Evolutionary conservation across 2,888 invertebrate genomes (phyloP).

Genomic region (Catocala sponsa): DNA sequence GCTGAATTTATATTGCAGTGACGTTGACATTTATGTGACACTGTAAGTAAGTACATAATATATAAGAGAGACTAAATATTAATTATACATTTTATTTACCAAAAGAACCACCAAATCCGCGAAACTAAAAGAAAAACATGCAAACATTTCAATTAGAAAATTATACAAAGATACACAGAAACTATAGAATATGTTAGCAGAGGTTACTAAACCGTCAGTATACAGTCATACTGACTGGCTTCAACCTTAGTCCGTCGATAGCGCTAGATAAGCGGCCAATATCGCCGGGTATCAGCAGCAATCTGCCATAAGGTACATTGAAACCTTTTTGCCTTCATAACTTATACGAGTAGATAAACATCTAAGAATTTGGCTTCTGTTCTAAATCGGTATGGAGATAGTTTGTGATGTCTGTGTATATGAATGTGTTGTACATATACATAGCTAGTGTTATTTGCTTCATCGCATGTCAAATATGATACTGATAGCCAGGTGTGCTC

Average conservation of each 20-base stretch:
- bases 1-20: too few relatives aligned
- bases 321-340: constrained; percentile 49
- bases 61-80: too few relatives aligned
- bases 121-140: not conserved
- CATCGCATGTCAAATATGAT: not conserved
- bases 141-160: constrained; percentile 4
- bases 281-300: constrained; percentile 6
- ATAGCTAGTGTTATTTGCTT: too few relatives aligned
- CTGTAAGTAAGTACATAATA: too few relatives aligned
- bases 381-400: constrained; percentile 38
- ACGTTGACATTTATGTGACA: too few relatives aligned
- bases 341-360: constrained; percentile 49
- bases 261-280: constrained; percentile 7
- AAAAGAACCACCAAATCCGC: not conserved
- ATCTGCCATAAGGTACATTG: constrained; percentile 31
- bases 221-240: constrained; percentile 20
- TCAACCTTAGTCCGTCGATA: constrained; percentile 38
- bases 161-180: constrained; percentile 27
- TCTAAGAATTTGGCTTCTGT: constrained; percentile 45
- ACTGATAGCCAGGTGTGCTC: too few relatives aligned
- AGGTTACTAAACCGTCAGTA: constrained; percentile 22
- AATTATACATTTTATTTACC: too few relatives aligned
- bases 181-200: constrained; percentile 35
- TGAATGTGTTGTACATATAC: constrained; percentile 12
- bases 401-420: constrained; percentile 33